Evolutionary conservation across 2,888 invertebrate species (phyloP).

Genomic region (Temnothorax unifasciatus): DNA sequence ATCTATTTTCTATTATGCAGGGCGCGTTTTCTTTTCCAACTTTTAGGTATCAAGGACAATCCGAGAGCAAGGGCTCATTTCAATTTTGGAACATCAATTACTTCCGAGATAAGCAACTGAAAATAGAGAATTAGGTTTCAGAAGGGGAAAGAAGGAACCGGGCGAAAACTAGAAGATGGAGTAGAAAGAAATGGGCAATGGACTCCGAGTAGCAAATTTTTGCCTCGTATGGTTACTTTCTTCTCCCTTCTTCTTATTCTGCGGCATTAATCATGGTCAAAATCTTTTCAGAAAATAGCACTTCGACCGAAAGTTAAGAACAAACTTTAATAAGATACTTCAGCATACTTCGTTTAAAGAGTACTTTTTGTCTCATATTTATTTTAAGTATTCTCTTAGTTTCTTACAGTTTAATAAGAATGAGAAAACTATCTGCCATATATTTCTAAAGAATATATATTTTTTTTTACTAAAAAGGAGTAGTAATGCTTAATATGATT

Average conservation of each 20-base stretch:
- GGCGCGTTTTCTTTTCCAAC: background rate
- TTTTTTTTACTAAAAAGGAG: background rate
- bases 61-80: background rate
- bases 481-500: background rate
- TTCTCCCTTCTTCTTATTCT: background rate
- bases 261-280: slow-evolving; percentile 39
- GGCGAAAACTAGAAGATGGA: background rate
- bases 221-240: slow-evolving; percentile 22
- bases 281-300: slow-evolving; percentile 26
- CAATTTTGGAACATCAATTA: slow-evolving; percentile 11
- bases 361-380: background rate
- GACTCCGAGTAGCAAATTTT: slow-evolving; percentile 29
- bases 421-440: background rate
- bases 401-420: slow-evolving; percentile 6
- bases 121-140: slow-evolving; percentile 18
- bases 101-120: slow-evolving; percentile 24
- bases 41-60: background rate
- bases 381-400: slow-evolving; percentile 17
- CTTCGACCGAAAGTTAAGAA: slow-evolving; percentile 15
- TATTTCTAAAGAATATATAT: background rate
- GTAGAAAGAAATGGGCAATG: background rate
- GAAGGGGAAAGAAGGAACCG: slow-evolving; percentile 2
- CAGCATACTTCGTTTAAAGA: slow-evolving; percentile 23
- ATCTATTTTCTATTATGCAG: slow-evolving; percentile 26
- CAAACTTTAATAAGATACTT: slow-evolving; percentile 37